phyloP scores from a whole-genome alignment of 2,113 vertebrate genomes.

The Dipodomys ordii region DNA sequence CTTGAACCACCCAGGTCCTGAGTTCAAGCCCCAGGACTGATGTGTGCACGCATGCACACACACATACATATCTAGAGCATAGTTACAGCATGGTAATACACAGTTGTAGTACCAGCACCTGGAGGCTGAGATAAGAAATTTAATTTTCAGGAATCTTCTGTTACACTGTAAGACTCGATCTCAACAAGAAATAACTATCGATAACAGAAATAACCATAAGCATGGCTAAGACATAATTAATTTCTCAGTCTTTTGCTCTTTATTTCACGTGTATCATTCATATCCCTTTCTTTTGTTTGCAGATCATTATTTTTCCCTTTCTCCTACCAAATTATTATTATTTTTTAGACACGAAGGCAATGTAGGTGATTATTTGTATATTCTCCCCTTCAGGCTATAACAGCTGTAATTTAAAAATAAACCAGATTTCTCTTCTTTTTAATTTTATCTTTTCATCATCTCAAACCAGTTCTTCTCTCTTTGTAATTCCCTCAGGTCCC shows the following conservation, averaged over 20 bases:
- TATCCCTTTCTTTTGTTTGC: background rate
- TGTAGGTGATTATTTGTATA: constrained; percentile 45
- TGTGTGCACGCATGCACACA: too few species aligned
- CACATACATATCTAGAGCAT: too few species aligned
- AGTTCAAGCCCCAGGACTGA: too few species aligned
- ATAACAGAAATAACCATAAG: background rate
- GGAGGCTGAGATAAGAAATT: too few species aligned
- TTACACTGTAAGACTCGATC: background rate
- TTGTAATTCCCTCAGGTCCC: constrained; percentile 45
- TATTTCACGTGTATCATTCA: constrained; percentile 34
- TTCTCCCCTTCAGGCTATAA: constrained; percentile 52
- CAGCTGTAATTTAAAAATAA: constrained; percentile 55
- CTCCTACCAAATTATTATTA: constrained; percentile 49
- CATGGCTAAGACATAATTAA: background rate
- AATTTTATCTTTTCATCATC: constrained; percentile 61
- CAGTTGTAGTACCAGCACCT: too few species aligned
- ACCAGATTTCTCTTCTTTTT: constrained; percentile 35
- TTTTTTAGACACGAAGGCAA: constrained; percentile 35
- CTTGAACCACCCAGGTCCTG: too few species aligned
- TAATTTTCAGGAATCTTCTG: background rate
- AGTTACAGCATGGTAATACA: too few species aligned
- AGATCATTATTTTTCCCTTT: constrained; percentile 49
- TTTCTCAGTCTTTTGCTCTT: background rate
- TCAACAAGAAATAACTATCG: background rate
- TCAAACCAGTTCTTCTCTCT: constrained; percentile 47